phyloP scores from a whole-genome alignment of 2,888 invertebrate genomes.

The Luperina testacea region DNA sequence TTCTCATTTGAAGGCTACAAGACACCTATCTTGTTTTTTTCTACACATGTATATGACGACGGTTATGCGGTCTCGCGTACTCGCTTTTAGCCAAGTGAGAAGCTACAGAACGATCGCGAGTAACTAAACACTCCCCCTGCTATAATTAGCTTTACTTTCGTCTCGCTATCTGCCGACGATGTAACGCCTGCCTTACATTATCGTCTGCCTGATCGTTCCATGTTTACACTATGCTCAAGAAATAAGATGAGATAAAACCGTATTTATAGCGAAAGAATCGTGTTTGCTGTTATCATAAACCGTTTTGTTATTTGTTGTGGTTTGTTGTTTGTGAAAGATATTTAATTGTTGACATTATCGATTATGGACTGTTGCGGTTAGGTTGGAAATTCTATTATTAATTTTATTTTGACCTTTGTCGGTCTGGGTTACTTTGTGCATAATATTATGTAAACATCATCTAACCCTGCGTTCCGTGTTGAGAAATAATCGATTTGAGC shows the following conservation, averaged over 20 bases:
- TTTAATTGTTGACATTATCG: conserved; percentile 22
- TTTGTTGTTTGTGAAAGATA: conserved; percentile 63
- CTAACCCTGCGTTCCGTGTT: no score
- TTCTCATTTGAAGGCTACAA: not conserved
- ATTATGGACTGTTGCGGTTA: not conserved
- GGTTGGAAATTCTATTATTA: not conserved
- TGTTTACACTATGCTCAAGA: conserved; percentile 77
- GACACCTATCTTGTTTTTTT: not conserved
- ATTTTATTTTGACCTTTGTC: not conserved
- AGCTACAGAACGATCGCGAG: not conserved
- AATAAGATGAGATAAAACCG: conserved; percentile 82
- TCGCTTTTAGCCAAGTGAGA: not conserved
- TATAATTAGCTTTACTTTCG: not conserved
- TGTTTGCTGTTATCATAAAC: conserved; percentile 83
- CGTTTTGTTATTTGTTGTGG: conserved; percentile 69
- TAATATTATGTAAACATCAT: not conserved
- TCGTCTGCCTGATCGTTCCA: conserved; percentile 55
- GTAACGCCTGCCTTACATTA: conserved; percentile 15
- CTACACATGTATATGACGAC: not conserved
- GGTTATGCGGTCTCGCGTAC: not conserved
- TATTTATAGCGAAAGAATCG: conserved; percentile 82
- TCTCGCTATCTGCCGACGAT: conserved; percentile 8
- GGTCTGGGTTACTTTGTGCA: not conserved
- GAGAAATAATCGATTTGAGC: no score
- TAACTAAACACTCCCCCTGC: not conserved